Evolutionary conservation across 1,140 invertebrate species (phyloP), one percentile per base, ranked within the genome.

Genomic region (Odontomachus brunneus): DNA sequence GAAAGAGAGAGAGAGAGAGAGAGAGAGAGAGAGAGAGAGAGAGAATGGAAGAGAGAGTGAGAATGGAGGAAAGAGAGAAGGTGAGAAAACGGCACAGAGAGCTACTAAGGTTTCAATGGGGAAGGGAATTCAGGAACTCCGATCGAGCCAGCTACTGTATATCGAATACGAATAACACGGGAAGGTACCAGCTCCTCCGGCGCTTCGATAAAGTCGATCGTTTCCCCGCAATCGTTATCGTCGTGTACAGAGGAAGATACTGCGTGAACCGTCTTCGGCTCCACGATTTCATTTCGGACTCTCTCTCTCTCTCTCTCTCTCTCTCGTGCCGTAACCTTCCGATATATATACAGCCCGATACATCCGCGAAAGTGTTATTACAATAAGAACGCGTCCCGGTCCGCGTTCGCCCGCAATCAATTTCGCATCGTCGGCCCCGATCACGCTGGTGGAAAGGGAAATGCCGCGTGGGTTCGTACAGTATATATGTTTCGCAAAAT

Each of bases 161-260:
- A 69, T 78, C 75, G 75, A 78, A 78, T 78, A 78, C 75, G 75
- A 78, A 78, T 78, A 69, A 78, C 65, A 63, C 15, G 33, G 69
- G 63, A 78, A 78, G n/a, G n/a, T n/a, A n/a, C n/a, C n/a, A 78
- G 51, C 29, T 78, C 44, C 44, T 53, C 51, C 44, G 4, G 29
- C 38, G 55, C 62, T 57, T 44, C 63, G 75, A 78, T 69, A 78
- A 69, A 78, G 22, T 67, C 51, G 63, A 78, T 78, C 62, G 62
- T 78, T 44, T 55, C 26, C 29, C 49, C 29, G 38, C 62, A 62
- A 78, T 78, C 74, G 74, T 78, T 78, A 78, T 67, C 63, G 51
- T 78, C 29, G 15, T 78, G 63, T 44, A 69, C 51, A 33, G 63
- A 24, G 17, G n/a, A 24, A 78, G 51, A 78, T 7, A 29, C 44